Evolutionary conservation across 2,888 invertebrate species (phyloP).

Genomic region (Macrosiphum euphorbiae): DNA sequence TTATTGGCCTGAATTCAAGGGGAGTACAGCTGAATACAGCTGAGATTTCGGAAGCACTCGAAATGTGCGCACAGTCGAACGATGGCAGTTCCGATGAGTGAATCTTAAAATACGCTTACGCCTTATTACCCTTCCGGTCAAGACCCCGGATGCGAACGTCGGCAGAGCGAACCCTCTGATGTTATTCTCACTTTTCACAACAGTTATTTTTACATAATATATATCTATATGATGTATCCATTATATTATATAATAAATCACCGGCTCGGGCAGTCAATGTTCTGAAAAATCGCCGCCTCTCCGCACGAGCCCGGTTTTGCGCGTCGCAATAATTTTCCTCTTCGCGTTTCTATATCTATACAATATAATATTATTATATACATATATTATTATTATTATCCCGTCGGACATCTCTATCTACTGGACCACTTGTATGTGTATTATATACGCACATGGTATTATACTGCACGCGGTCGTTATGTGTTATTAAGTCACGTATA

Average conservation of each 20-base stretch:
- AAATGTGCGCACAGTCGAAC: not conserved
- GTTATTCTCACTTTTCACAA: constrained; percentile 21
- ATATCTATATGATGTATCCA: not conserved
- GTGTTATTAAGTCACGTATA: constrained; percentile 54
- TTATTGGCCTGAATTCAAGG: constrained; percentile 55
- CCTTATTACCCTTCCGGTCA: constrained; percentile 61
- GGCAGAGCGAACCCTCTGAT: constrained; percentile 7
- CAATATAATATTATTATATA: not conserved
- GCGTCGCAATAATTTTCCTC: constrained; percentile 22
- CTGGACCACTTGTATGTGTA: constrained; percentile 6
- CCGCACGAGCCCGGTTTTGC: not conserved
- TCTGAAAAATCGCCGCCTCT: constrained; percentile 17
- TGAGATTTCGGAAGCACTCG: not conserved
- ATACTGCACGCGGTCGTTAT: constrained; percentile 38
- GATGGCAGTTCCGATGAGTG: constrained; percentile 20
- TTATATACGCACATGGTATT: constrained; percentile 7
- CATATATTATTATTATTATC: constrained; percentile 14
- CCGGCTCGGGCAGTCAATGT: not conserved
- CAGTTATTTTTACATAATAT: constrained; percentile 48
- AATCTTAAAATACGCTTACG: constrained; percentile 58
- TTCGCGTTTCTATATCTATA: constrained; percentile 10
- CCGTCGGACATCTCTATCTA: constrained; percentile 48
- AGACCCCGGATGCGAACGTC: constrained; percentile 51
- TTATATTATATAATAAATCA: constrained; percentile 39
- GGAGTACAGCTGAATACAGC: not conserved